These are phyloP conservation scores for Pectinophora gossypiella DNA, from an alignment of 1,140 invertebrate species.

Conservation along the genomic window DNA sequence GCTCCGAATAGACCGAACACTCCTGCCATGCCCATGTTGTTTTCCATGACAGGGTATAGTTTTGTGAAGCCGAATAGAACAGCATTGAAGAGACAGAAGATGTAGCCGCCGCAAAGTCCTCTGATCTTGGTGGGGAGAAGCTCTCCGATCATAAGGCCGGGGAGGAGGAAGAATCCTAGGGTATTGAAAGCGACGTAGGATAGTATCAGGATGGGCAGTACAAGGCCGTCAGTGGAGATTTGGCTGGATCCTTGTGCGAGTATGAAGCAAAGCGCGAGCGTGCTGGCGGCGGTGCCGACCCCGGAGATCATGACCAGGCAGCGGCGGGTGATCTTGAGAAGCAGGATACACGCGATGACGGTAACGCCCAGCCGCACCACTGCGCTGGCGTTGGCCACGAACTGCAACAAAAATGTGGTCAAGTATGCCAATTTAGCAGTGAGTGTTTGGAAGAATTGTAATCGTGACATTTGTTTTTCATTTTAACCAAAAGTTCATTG, in stretches of 20 bases:
- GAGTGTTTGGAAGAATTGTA: too few species aligned
- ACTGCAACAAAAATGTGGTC: too few species aligned
- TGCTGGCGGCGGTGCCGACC: constrained; percentile 78
- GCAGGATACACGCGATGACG: constrained; percentile 78
- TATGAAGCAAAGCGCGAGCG: constrained; percentile 76
- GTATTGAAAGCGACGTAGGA: constrained; percentile 83
- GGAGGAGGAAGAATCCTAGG: constrained; percentile 81
- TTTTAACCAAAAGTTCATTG: too few species aligned
- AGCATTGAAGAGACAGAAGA: constrained; percentile 82
- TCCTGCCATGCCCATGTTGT: constrained; percentile 77
- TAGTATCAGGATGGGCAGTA: constrained; percentile 76
- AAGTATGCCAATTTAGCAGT: too few species aligned
- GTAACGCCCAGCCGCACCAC: constrained; percentile 78
- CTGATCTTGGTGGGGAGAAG: constrained; percentile 81
- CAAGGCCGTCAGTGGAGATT: constrained; percentile 23
- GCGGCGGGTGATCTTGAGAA: constrained; percentile 79
- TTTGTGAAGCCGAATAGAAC: constrained; percentile 84
- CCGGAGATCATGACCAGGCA: constrained; percentile 79
- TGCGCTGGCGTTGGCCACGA: constrained; percentile 80
- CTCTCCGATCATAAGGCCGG: constrained; percentile 83
- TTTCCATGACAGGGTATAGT: constrained; percentile 79
- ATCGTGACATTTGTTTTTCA: too few species aligned
- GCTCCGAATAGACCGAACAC: constrained; percentile 83
- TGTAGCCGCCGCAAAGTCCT: constrained; percentile 80
- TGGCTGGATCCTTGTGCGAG: constrained; percentile 63